phyloP scores from a whole-genome alignment of 2,797 vertebrate species.

The Podargus strigoides region DNA sequence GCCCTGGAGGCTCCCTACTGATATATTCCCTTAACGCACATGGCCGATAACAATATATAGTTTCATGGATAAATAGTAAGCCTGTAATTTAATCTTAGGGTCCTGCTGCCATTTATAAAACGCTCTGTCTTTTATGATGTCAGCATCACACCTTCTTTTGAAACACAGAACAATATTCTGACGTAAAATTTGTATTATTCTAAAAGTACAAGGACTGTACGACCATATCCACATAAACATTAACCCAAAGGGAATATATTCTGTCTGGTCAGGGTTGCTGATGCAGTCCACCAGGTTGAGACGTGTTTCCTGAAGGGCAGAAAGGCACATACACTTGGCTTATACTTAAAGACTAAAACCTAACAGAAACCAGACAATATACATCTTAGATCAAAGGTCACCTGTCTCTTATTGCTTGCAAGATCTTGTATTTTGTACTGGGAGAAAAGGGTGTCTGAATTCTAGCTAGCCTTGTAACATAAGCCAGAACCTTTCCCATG shows the following conservation, averaged over 20 bases:
- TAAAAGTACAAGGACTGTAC: background rate
- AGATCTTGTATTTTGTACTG: background rate
- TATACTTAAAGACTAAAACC: background rate
- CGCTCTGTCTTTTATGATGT: background rate
- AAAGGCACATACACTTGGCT: background rate
- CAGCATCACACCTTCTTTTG: background rate
- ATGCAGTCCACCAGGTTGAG: background rate
- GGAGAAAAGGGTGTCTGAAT: background rate
- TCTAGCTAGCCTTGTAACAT: background rate
- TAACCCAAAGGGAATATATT: background rate
- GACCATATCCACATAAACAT: background rate
- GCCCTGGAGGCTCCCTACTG: background rate
- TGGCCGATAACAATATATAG: background rate
- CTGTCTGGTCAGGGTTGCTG: background rate
- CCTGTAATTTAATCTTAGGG: conserved; percentile 37
- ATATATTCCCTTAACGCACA: background rate
- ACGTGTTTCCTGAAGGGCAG: background rate
- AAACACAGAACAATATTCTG: background rate
- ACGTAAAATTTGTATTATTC: background rate
- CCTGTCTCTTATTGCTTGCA: background rate
- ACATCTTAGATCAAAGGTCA: background rate
- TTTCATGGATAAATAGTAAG: conserved; percentile 3
- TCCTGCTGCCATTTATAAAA: background rate
- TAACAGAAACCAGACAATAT: background rate
- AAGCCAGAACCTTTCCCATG: background rate